A percentile compares a stretch with the other conserved stretches of the same genome.
These are phyloP conservation scores for Heliconius cydno DNA, from an alignment of 2,888 invertebrate species.

Conservation along the genomic window DNA sequence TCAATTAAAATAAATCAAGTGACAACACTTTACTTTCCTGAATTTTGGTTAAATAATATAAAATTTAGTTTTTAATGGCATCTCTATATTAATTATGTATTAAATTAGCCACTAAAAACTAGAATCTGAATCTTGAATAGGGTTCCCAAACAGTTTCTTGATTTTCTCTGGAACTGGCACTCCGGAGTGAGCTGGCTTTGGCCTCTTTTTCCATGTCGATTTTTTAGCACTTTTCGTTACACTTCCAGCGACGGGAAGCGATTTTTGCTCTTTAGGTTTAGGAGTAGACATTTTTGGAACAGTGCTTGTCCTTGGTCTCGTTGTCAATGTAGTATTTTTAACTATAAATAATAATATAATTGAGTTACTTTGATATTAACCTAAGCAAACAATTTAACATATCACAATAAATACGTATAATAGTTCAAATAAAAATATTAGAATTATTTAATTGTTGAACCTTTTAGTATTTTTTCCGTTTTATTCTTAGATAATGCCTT, in stretches of 20 bases:
- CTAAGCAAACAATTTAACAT: background rate
- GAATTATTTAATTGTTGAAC: conserved; percentile 8
- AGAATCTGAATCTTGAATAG: conserved; percentile 58
- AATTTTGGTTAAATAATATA: background rate
- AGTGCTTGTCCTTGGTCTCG: conserved; percentile 59
- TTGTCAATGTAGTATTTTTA: conserved; percentile 48
- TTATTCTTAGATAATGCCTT: conserved; percentile 59
- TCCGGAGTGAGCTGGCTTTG: conserved; percentile 74
- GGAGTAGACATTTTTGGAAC: conserved; percentile 64
- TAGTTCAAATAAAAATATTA: background rate
- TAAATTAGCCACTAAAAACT: conserved; percentile 37
- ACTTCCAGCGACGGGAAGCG: conserved; percentile 56
- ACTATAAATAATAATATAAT: conserved; percentile 53
- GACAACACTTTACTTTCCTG: background rate
- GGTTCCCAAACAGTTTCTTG: conserved; percentile 62
- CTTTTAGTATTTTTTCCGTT: conserved; percentile 58
- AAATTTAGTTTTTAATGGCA: background rate
- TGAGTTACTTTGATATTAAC: background rate
- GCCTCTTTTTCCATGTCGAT: conserved; percentile 63
- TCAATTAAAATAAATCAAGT: background rate
- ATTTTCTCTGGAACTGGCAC: conserved; percentile 76
- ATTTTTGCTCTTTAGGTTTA: conserved; percentile 64
- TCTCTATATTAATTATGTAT: background rate
- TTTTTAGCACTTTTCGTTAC: conserved; percentile 67
- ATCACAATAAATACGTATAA: no score